Evolutionary conservation across 2,797 vertebrate species (phyloP).

Genomic region (Sternotherus odoratus): DNA sequence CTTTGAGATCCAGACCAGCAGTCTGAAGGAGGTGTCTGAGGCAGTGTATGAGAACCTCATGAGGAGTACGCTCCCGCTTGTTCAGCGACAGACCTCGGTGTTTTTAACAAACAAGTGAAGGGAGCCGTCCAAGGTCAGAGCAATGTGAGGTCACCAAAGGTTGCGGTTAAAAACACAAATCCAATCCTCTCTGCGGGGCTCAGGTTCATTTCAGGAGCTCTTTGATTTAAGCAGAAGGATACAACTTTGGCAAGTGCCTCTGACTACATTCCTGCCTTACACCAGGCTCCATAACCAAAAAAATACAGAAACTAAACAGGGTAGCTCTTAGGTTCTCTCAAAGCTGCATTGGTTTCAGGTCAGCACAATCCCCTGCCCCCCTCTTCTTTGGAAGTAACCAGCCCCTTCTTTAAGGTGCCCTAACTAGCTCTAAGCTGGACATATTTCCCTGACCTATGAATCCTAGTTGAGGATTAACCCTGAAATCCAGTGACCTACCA

Average conservation of each 20-base stretch:
- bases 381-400: not conserved
- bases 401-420: not conserved
- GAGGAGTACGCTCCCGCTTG: not conserved
- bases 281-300: too few relatives aligned
- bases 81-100: not conserved
- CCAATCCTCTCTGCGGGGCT: not conserved
- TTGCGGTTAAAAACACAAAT: not conserved
- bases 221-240: too few relatives aligned
- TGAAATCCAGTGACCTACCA: conserved; percentile 14
- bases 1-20: not conserved
- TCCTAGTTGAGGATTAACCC: conserved; percentile 1
- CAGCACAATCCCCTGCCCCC: conserved; percentile 5
- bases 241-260: too few relatives aligned
- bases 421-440: not conserved
- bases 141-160: not conserved
- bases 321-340: not conserved
- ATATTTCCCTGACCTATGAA: not conserved
- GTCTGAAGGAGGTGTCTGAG: not conserved
- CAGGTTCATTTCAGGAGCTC: too few relatives aligned
- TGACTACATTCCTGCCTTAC: too few relatives aligned
- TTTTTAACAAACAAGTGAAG: not conserved
- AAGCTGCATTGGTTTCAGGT: not conserved
- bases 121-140: not conserved
- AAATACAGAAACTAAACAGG: too few relatives aligned
- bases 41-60: not conserved